Conservation (phyloP, 2,888 invertebrate species). For the Elysia crispata region DNA sequence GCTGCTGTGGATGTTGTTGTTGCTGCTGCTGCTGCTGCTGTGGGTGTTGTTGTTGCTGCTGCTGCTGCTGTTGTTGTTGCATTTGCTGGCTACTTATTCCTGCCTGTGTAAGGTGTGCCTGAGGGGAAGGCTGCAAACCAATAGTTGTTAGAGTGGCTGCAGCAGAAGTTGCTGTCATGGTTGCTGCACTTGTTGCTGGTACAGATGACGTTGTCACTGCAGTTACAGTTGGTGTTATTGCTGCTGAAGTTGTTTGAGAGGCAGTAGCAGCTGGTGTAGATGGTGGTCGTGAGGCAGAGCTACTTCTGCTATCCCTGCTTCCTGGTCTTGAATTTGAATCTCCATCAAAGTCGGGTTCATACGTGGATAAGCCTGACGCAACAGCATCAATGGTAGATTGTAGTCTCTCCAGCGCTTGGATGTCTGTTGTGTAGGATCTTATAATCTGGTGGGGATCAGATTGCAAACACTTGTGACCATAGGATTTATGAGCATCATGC, state of each 20-base stretch:
- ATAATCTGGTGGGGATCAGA: conserved; percentile 9
- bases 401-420: conserved; percentile 46
- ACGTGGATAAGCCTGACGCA: conserved; percentile 43
- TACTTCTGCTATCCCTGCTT: conserved; percentile 33
- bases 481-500: no score
- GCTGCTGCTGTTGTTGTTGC: background rate
- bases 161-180: background rate
- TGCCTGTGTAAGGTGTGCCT: no score
- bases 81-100: no score
- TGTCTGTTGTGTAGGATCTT: conserved; percentile 45
- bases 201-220: conserved; percentile 6
- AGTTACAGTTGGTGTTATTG: background rate
- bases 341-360: conserved; percentile 18
- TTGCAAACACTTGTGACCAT: no score
- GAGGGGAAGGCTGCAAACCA: no score
- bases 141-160: no score
- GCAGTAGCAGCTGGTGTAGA: conserved; percentile 52
- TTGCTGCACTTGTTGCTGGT: conserved; percentile 1
- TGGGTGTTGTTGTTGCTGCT: conserved; percentile 48
- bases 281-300: conserved; percentile 48
- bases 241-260: background rate
- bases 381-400: conserved; percentile 50
- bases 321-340: conserved; percentile 34
- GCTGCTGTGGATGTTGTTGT: conserved; percentile 20
- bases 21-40: conserved; percentile 23